phyloP scores from a whole-genome alignment of 2,113 vertebrate species.

The Barnardius zonarius region DNA sequence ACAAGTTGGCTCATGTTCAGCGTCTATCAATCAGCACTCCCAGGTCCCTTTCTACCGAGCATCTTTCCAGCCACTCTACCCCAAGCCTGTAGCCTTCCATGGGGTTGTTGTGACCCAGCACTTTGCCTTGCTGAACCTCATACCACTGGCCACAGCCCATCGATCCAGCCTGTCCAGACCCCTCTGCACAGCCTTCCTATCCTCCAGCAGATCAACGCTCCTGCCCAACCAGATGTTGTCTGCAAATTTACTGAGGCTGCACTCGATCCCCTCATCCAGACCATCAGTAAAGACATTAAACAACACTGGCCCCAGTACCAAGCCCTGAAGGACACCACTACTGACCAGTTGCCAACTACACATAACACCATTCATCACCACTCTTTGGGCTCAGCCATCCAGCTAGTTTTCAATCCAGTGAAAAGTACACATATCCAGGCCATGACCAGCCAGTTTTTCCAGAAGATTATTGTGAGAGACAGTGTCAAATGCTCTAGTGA shows the following conservation, averaged over 20 bases:
- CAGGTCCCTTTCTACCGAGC: background rate
- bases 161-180: background rate
- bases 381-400: background rate
- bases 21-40: background rate
- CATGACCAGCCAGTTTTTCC: background rate
- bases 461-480: background rate
- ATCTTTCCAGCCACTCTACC: background rate
- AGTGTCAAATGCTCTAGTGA: background rate
- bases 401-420: background rate
- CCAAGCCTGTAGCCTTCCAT: too few relatives aligned
- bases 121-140: background rate
- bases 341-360: background rate
- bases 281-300: background rate
- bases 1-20: background rate
- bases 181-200: background rate
- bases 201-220: background rate
- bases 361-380: background rate
- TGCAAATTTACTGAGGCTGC: background rate
- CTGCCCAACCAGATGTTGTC: background rate
- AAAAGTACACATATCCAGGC: background rate
- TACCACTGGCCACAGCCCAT: background rate
- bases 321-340: background rate
- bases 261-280: background rate
- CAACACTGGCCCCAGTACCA: background rate
- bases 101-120: background rate